Percentiles rank a stretch among this genome's conserved stretches.
phyloP scores from a whole-genome alignment of 2,797 vertebrate species.

The Sebastes matsubarae region DNA sequence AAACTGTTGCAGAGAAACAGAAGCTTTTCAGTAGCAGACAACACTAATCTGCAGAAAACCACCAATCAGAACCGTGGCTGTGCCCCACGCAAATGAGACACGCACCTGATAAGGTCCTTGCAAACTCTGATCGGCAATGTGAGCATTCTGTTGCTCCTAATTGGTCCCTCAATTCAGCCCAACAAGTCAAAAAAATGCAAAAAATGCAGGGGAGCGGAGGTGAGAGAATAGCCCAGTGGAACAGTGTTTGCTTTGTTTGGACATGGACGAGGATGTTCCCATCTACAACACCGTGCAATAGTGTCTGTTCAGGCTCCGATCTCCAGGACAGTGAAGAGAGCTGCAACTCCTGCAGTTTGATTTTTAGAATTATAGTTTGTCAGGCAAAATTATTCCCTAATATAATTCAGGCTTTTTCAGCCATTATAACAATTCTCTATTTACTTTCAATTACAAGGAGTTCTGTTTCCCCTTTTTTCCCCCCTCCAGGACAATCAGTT shows the following conservation, averaged over 20 bases:
- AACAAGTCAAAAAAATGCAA: constrained; percentile 61
- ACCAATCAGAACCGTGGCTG: constrained; percentile 50
- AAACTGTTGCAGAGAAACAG: constrained; percentile 12
- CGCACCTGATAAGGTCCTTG: constrained; percentile 53
- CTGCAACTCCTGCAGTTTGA: not conserved
- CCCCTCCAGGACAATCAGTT: constrained; percentile 17
- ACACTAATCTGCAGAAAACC: constrained; percentile 40
- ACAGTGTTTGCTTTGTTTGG: constrained; percentile 61
- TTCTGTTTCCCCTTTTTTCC: not conserved
- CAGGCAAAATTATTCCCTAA: not conserved
- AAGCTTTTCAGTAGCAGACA: constrained; percentile 2
- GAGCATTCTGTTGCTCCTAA: constrained; percentile 49
- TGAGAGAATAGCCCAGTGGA: constrained; percentile 53
- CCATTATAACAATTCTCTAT: not conserved
- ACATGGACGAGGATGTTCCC: constrained; percentile 35
- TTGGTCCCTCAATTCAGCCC: constrained; percentile 56
- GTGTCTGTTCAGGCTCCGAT: constrained; percentile 9
- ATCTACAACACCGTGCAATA: not conserved
- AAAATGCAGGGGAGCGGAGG: constrained; percentile 52
- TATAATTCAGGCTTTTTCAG: not conserved
- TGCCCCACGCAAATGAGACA: constrained; percentile 59
- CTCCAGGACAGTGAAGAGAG: not conserved
- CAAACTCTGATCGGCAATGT: constrained; percentile 49
- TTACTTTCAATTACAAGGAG: not conserved
- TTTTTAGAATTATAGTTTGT: constrained; percentile 4